Base-by-base conservation (phyloP, 2,113 vertebrate species). In the Chamaea fasciata region DNA sequence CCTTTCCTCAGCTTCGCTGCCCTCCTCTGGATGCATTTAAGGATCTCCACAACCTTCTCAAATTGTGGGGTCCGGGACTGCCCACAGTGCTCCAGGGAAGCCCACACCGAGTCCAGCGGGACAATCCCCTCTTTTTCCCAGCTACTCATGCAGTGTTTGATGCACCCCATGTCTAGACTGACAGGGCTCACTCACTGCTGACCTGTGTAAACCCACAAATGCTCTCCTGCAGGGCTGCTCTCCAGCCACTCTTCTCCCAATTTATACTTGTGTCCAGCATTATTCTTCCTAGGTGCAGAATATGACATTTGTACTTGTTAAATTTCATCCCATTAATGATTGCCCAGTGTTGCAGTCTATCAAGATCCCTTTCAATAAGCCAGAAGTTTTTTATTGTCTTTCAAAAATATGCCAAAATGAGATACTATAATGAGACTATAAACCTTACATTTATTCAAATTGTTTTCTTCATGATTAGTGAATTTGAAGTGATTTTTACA, bases 101-200 rank as follows among this genome's bases (percentile, higher is more conserved):
- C 11, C 19, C 46, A 12, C 2, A 8, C 17, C 18, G 15, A 53
- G 9, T 12, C 6, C 21, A 44, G 21, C 0, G 0, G 50, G 31
- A 35, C 9, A 15, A 53, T 24, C 8, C 1, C 27, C 27, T 42
- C 13, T 63, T 17, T 46, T 20, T 20, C 13, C 13, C 3, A 18
- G 22, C 37, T 39, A 27, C 7, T 30, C 13, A 27, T 46, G 15
- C 33, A n/a, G 42, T 23, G 19, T 30, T 63, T 64, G 67, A 59
- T 42, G 44, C 27, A 18, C 2, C 1, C 14, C 30, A 27, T 20
- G 44, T 83, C 47, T 7, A 5, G 31, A 6, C 41, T 87, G 42
- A 39, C 60, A 42, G 22, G 15, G 67, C 18, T 63, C 44, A 33
- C 27, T 55, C 37, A 20, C 22, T 50, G 50, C 37, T 81, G 59